These are phyloP conservation scores for Saturnia japonica DNA, from an alignment of 2,888 invertebrate genomes.

Conservation along the genomic window DNA sequence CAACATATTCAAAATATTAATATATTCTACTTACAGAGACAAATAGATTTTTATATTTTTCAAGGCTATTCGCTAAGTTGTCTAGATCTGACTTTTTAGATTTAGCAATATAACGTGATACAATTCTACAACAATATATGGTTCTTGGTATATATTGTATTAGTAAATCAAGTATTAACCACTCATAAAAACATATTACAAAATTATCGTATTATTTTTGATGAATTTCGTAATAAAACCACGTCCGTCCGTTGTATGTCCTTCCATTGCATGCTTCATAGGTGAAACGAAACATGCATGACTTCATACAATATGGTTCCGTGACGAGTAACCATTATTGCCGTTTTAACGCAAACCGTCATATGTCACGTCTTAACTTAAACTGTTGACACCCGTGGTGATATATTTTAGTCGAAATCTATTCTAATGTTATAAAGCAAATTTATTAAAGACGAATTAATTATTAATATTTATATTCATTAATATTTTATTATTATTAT, in stretches of 20 bases:
- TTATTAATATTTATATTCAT: no score
- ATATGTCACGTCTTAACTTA: conserved; percentile 21
- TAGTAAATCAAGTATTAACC: not conserved
- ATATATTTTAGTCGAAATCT: conserved; percentile 13
- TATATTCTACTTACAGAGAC: no score
- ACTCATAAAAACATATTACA: not conserved
- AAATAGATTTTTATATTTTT: no score
- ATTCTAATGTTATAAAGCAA: no score
- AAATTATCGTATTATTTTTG: not conserved
- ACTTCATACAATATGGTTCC: conserved; percentile 17
- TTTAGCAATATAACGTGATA: no score
- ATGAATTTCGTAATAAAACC: conserved; percentile 6
- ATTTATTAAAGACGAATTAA: no score
- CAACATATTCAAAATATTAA: no score
- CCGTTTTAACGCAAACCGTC: conserved; percentile 9
- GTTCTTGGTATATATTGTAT: no score
- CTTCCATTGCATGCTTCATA: conserved; percentile 4
- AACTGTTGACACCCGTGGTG: conserved; percentile 18
- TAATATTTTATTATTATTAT: no score
- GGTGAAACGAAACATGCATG: conserved; percentile 7
- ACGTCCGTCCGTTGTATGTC: conserved; percentile 9
- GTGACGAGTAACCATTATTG: conserved; percentile 23
- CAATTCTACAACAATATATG: no score
- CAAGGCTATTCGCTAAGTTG: no score
- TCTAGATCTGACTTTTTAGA: no score